Base-by-base conservation (phyloP, 2,113 vertebrate genomes). In the Thunnus maccoyii region DNA sequence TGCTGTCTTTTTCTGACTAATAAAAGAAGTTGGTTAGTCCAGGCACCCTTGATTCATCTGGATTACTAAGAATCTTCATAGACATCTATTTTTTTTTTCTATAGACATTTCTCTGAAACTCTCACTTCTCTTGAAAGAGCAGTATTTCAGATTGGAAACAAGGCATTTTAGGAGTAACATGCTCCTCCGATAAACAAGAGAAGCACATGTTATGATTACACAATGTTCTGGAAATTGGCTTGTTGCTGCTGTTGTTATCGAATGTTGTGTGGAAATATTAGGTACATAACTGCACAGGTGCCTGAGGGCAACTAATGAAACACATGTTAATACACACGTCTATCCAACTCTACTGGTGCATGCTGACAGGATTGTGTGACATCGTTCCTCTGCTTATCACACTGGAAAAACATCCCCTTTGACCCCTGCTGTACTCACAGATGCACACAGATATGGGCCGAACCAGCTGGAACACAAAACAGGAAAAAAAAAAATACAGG, bases 381-480 rank as follows among this genome's bases (percentile, higher is more conserved):
- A 50, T 81, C 25, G 9, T 80, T 63, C 20, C 16, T 56, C 16
- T 64, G 16, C 58, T 78, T 50, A 74, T 75, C 65, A 27, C 60
- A 47, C 36, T 25, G 36, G 16, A 51, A 75, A 74, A 80, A 80
- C 25, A 15, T 62, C 46, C 52, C 41, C 50, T 44, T 68, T 78
- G 55, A 58, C 82, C 54, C 14, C 52, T 56, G 55, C 52, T 61
- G 62, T 30, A 61, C 50, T 65, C 32, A 17, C 57, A 78, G 4
- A 75, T 30, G 72, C 30, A 44, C 30, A 56, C 36, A 58, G 11
- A 60, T 17, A 64, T 14, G 47, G 5, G 46, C 60, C 22, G 30
- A 63, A 50, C 75, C 25, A 57, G 72, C 67, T 70, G 66, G 72
- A 84, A 62, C 63, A 68, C 20, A 50, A 73, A 22, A 70, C 50